Conservation (phyloP, 2,797 vertebrate genomes). For the Mormyrus hasselquistii region DNA sequence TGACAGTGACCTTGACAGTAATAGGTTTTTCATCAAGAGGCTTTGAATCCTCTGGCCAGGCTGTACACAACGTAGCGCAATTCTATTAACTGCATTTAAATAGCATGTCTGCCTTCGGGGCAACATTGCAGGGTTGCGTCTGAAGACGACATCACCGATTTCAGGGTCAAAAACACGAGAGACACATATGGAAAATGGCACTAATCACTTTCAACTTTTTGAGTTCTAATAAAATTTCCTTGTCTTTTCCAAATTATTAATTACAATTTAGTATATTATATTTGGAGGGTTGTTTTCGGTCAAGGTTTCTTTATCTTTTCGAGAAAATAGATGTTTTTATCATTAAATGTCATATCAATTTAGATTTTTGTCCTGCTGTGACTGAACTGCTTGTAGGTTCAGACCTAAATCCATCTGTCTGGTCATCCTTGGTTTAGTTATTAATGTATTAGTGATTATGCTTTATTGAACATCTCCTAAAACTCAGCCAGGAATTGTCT, state of each 20-base stretch:
- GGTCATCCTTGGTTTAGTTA: not conserved
- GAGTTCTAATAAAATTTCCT: not conserved
- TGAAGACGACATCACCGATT: not conserved
- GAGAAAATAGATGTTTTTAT: not conserved
- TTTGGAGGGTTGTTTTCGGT: not conserved
- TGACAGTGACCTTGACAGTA: conserved; percentile 18
- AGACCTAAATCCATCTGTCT: not conserved
- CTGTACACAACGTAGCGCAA: not conserved
- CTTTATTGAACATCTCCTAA: not conserved
- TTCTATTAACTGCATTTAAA: conserved; percentile 13
- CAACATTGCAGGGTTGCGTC: not conserved
- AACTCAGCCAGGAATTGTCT: not conserved
- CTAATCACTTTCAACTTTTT: not conserved
- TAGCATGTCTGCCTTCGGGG: not conserved
- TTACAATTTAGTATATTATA: not conserved
- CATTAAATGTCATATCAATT: not conserved
- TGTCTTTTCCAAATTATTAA: not conserved
- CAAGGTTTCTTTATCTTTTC: not conserved
- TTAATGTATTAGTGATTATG: not conserved
- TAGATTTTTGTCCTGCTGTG: not conserved
- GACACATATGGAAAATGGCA: not conserved
- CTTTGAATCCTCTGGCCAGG: conserved; percentile 7
- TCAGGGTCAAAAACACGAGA: not conserved
- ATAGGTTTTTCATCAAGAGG: conserved; percentile 19
- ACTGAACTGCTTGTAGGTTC: not conserved